Conservation (phyloP, 1,140 invertebrate species). For the Lucilia cuprina region DNA sequence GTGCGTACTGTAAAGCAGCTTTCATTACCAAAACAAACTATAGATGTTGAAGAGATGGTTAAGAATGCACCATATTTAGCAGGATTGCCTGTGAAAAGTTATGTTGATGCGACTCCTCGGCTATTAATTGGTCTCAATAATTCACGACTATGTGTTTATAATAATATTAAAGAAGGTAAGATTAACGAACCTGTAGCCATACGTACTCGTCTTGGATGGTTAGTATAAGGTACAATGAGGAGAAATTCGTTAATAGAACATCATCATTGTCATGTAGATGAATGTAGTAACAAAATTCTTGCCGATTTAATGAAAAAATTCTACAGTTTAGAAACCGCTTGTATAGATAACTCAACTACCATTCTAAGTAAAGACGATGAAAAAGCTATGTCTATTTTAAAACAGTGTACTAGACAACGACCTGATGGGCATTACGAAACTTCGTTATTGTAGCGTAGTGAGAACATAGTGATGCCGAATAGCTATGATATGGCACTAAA, state of each 20-base stretch:
- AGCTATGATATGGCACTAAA: conserved; percentile 1
- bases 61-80: neutral
- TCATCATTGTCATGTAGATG: neutral
- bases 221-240: neutral
- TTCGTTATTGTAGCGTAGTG: neutral
- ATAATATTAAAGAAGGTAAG: conserved; percentile 6
- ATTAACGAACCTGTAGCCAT: neutral
- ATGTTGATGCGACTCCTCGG: neutral
- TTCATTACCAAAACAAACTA: conserved; percentile 4
- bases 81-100: neutral
- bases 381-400: neutral
- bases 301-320: conserved; percentile 3
- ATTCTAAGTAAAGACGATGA: conserved; percentile 6
- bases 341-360: neutral
- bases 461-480: neutral
- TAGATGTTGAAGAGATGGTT: neutral
- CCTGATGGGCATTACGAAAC: neutral
- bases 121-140: conserved; percentile 31
- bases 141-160: neutral
- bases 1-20: conserved; percentile 24
- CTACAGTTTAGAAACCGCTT: neutral
- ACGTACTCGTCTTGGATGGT: neutral
- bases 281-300: neutral
- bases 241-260: neutral
- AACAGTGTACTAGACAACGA: neutral